Conservation (phyloP, 1,140 invertebrate species). For the Sycobia sp. region DNA sequence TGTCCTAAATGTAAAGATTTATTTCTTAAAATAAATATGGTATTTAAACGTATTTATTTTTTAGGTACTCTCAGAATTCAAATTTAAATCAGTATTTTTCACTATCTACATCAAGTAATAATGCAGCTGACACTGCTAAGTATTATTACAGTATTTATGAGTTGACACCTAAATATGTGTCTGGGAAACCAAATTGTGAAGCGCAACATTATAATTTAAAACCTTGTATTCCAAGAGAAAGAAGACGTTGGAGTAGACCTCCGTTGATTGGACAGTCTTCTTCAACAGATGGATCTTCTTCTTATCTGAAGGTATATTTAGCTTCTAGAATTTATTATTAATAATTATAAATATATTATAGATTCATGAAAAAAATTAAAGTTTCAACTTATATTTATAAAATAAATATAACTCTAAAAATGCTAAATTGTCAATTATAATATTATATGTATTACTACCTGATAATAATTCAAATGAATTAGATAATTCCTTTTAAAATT, state of each 20-base stretch:
- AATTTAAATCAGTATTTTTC: constrained; percentile 56
- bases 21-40: too few species aligned
- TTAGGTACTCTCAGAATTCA: constrained; percentile 50
- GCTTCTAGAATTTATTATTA: constrained; percentile 1
- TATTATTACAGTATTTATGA: constrained; percentile 49
- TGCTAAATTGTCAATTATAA: background rate
- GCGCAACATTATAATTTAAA: constrained; percentile 43
- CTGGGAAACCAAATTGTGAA: constrained; percentile 37
- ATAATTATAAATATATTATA: too few species aligned
- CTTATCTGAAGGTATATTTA: constrained; percentile 33
- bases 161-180: constrained; percentile 38
- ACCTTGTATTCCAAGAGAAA: constrained; percentile 46
- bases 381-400: too few species aligned
- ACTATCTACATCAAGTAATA: constrained; percentile 41
- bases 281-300: constrained; percentile 36
- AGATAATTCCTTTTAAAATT: background rate
- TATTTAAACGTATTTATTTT: too few species aligned
- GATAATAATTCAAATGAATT: too few species aligned
- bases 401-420: too few species aligned
- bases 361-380: too few species aligned
- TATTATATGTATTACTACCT: background rate
- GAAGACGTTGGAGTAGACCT: constrained; percentile 53
- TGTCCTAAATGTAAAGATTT: too few species aligned
- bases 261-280: constrained; percentile 53
- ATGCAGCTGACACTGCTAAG: constrained; percentile 38